These are phyloP conservation scores for Corythornis cristatus DNA, from an alignment of 2,113 vertebrate species.

Conservation along the genomic window DNA sequence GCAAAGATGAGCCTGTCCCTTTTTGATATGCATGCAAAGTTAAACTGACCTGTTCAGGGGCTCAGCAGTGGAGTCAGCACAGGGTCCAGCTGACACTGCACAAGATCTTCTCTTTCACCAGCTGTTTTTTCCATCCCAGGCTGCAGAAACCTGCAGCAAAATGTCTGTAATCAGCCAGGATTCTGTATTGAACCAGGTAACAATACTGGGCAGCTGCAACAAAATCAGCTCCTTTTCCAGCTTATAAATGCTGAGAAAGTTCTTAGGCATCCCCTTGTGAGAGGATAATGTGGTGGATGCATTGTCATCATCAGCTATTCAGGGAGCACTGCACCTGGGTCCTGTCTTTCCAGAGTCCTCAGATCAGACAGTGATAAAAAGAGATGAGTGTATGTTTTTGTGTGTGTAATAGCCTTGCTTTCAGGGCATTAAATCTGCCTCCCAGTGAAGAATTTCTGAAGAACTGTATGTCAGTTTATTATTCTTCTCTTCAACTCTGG, in stretches of 20 bases:
- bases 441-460: constrained; percentile 20
- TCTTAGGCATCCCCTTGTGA: background rate
- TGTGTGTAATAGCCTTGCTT: constrained; percentile 12
- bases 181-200: background rate
- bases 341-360: background rate
- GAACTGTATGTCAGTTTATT: constrained; percentile 13
- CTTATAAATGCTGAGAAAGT: background rate
- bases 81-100: background rate
- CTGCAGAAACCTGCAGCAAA: background rate
- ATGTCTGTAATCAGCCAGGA: background rate
- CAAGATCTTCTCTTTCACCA: background rate
- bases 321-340: background rate
- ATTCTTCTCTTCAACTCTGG: background rate
- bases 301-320: constrained; percentile 21
- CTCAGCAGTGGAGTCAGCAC: background rate
- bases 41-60: background rate
- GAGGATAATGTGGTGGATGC: background rate
- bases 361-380: constrained; percentile 37
- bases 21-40: background rate
- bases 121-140: background rate
- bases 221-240: background rate
- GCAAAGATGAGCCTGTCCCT: background rate
- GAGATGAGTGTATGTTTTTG: constrained; percentile 32
- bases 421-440: constrained; percentile 46
- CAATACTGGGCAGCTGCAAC: background rate